Conservation (phyloP, 2,797 vertebrate genomes). For the Halcyon leucocephala region DNA sequence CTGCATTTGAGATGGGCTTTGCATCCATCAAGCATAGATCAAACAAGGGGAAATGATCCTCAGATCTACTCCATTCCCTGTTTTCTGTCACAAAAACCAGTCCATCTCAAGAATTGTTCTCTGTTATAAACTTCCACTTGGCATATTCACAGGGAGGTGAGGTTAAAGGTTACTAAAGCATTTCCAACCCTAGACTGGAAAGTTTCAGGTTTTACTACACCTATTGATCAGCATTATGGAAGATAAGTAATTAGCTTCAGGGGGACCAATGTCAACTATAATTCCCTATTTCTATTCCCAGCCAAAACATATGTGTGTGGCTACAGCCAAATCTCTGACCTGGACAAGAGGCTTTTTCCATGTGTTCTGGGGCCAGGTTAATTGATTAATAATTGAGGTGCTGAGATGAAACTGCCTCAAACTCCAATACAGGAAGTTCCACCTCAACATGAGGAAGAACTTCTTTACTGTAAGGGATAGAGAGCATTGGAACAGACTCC, state of each 20-base stretch:
- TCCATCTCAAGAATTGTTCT: neutral
- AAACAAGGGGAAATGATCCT: neutral
- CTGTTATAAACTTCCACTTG: neutral
- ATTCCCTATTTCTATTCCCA: neutral
- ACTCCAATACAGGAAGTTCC: too few relatives aligned
- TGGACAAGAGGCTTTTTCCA: neutral
- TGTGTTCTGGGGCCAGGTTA: neutral
- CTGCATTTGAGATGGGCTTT: neutral
- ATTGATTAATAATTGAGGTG: neutral
- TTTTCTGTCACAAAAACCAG: neutral
- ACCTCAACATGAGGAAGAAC: too few relatives aligned
- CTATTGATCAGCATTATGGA: neutral
- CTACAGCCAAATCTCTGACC: neutral
- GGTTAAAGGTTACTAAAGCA: neutral
- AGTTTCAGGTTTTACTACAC: neutral
- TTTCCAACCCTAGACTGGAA: neutral
- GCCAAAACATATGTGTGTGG: neutral
- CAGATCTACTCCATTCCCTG: neutral
- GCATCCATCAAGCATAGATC: constrained; percentile 47
- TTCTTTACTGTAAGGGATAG: too few relatives aligned
- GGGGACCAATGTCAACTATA: neutral
- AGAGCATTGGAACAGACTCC: too few relatives aligned
- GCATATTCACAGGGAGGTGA: neutral
- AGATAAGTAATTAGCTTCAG: neutral
- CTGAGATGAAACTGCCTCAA: neutral